These are phyloP conservation scores for Vanessa tameamea DNA, from an alignment of 1,140 invertebrate genomes.

Conservation along the genomic window DNA sequence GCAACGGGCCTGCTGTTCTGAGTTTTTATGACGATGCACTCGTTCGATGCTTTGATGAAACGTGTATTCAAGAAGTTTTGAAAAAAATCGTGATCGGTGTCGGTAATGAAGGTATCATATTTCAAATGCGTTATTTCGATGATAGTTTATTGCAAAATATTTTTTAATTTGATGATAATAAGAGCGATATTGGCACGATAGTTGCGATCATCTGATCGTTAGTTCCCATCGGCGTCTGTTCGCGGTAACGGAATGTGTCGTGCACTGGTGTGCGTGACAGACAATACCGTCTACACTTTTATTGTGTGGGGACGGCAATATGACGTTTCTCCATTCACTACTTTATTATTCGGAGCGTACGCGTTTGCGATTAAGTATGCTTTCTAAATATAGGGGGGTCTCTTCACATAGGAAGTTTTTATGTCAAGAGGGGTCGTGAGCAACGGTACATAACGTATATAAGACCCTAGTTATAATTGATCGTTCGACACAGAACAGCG, in stretches of 20 bases:
- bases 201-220: slow-evolving; percentile 41
- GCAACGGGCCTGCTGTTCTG: slow-evolving; percentile 43
- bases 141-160: slow-evolving; percentile 27
- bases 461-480: slow-evolving; percentile 67
- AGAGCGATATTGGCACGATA: slow-evolving; percentile 17
- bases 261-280: slow-evolving; percentile 51
- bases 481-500: slow-evolving; percentile 47
- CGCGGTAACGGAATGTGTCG: slow-evolving; percentile 56
- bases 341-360: slow-evolving; percentile 73
- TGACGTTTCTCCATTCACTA: slow-evolving; percentile 73
- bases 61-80: slow-evolving; percentile 15
- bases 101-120: slow-evolving; percentile 40
- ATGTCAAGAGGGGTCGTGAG: slow-evolving; percentile 61
- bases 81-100: slow-evolving; percentile 41
- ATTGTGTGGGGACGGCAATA: slow-evolving; percentile 67
- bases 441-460: slow-evolving; percentile 64
- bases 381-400: slow-evolving; percentile 72
- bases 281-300: slow-evolving; percentile 60
- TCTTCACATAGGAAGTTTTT: slow-evolving; percentile 68
- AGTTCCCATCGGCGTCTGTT: slow-evolving; percentile 32
- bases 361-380: slow-evolving; percentile 73
- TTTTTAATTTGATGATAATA: slow-evolving; percentile 22
- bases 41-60: slow-evolving; percentile 26
- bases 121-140: slow-evolving; percentile 37
- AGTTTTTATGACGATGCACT: slow-evolving; percentile 44